Evolutionary conservation across 2,797 vertebrate genomes (phyloP), one percentile per base, ranked within the genome.

Genomic region (Decapterus maruadsi): DNA sequence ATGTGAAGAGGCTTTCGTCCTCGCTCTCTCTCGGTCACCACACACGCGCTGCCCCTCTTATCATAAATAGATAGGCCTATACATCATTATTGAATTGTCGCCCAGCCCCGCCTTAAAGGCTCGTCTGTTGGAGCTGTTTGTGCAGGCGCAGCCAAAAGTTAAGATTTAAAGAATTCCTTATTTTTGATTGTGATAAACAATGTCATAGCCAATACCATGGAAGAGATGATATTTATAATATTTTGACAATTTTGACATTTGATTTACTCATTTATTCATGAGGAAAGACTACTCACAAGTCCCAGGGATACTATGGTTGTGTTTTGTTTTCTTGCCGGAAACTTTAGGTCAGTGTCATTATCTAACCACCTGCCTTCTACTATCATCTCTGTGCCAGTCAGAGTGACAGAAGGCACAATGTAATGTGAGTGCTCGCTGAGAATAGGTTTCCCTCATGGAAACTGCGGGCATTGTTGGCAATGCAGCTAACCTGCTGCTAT

Each of bases 401-500:
- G 50, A 78, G 68, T 79, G 81, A 84, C 77, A 78, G 86, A 72
- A 46, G 66, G 67, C 64, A 66, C 54, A 70, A 67, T 76, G 68
- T 65, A 73, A 77, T 69, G 56, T 17, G 48, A 85, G 65, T 56
- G 72, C 62, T 78, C 8, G 12, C 70, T 13, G 56, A 79, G 81
- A 84, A 58, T 77, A 43, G 61, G 59, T 67, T 79, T 67, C 65
- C 70, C 75, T 84, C 45, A 51, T 81, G 81, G 78, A 81, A 75
- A 78, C 69, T 63, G 81, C 69, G 78, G 81, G 59, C 77, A 89
- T 83, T 85, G 85, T 82, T 91, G 84, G 83, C 63, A 78, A 78
- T 77, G 72, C 48, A 31, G 77, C 85, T 88, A 80, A 89, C 86
- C 75, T 88, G 77, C 83, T 68, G 70, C 85, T 88, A 73, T 86